Evolutionary conservation across 2,797 vertebrate species (phyloP), one percentile per base, ranked within the genome.

Genomic region (Amniataba percoides): DNA sequence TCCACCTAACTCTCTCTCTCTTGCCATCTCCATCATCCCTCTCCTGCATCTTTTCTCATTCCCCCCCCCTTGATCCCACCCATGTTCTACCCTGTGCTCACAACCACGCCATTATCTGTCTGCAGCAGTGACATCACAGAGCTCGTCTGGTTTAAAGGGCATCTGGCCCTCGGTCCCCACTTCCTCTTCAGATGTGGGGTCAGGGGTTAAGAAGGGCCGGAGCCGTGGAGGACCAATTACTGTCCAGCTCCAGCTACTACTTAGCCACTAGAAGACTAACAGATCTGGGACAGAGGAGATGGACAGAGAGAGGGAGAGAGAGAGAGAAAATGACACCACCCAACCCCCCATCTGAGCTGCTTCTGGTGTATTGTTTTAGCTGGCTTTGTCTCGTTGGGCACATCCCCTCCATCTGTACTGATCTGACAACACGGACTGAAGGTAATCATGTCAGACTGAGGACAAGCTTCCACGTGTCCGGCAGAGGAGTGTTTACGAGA

Each of bases 211-310:
- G 79, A 74, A 79, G 86, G 92, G 85, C 83, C 64, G 86, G 87
- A 89, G 85, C 82, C 58, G 36, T 81, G 85, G 86, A 91, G 87
- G 90, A 89, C 92, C 93, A 95, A 94, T 94, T 92, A 93, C 88
- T 77, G 90, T 78, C 78, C 84, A 56, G 86, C 87, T 92, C 56
- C 67, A 71, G 70, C 71, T 81, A 58, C 70, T 31, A 64, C 80
- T 84, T 71, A 60, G 72, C 48, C 34, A 39, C 73, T 65, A 68
- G 58, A 73, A 82, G 83, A 77, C 72, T 72, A 62, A 67, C 65
- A 83, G 80, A 87, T 88, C 72, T 77, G 78, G 67, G 78, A 73
- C 70, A 55, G 80, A 78, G 68, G 66, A 89, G 88, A 73, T 84
- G 89, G 89, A 89, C 64, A 67, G 39, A 81, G 68, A 72, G 64